Base-by-base conservation (phyloP, 2,797 vertebrate species). In the Gambelia wislizenii region DNA sequence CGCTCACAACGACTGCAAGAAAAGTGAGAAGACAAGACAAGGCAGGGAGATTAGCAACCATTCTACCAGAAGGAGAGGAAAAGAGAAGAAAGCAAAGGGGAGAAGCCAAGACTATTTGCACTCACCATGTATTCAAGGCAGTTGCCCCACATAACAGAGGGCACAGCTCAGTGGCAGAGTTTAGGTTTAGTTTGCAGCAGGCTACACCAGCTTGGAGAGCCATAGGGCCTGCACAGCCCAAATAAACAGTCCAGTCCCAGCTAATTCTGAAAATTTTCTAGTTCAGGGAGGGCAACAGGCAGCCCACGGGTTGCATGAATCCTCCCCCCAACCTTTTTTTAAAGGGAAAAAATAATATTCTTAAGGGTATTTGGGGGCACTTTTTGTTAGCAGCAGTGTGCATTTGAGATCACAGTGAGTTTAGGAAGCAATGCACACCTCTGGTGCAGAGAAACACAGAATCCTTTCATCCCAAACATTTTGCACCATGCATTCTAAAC, bases 1-100 rank as follows among this genome's bases (percentile, higher is more conserved):
- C 98, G 99, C 97, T 99, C 99, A 72, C 99, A 99, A 98, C 98
- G 98, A 98, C 99, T 99, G 99, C 97, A 98, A 98, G 97, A 97
- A 95, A 97, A 97, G 97, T 95, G 97, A 97, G 95, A 97, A 82
- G 56, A 97, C 93, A 96, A 95, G 97, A 96, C 95, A 96, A 91
- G 95, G 96, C 93, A 94, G 93, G 92, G 93, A 94, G 92, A 94
- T 98, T 97, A 98, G 97, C 20, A 92, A 92, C 89, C 79, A 30
- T 78, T 83, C 88, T 96, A 97, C 94, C 93, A 96, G 96, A 90
- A 27, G 93, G 93, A 96, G 47, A 96, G 93, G 91, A 89, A 89
- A 80, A 87, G 92, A 69, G 93, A 36, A 92, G 92, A 87, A 92
- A 61, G 89, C 82, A 70, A 94, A 91, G 6, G 69, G 91, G 94